These are phyloP conservation scores for Heliothis virescens DNA, from an alignment of 1,140 invertebrate genomes.

Conservation along the genomic window DNA sequence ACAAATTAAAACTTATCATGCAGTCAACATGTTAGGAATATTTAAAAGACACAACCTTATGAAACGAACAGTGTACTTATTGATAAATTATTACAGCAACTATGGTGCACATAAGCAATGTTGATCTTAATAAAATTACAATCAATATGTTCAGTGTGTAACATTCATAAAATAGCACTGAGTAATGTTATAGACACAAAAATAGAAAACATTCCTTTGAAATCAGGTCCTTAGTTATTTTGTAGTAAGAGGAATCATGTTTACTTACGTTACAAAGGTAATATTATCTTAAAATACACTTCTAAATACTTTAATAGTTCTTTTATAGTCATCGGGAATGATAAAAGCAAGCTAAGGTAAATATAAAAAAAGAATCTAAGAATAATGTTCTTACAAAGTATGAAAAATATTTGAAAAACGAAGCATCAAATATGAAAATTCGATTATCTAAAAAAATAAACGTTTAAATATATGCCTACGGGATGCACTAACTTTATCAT, in stretches of 20 bases:
- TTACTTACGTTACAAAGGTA: constrained; percentile 8
- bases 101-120: constrained; percentile 5
- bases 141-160: neutral
- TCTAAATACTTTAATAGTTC: neutral
- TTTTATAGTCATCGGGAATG: neutral
- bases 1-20: neutral
- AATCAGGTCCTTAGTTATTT: neutral
- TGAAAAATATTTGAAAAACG: neutral
- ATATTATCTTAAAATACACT: constrained; percentile 11
- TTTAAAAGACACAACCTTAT: neutral
- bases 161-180: neutral
- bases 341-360: neutral
- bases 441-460: neutral
- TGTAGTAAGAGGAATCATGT: constrained; percentile 22
- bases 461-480: neutral
- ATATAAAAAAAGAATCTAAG: no score
- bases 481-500: neutral
- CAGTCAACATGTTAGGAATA: neutral
- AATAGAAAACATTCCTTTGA: constrained; percentile 7
- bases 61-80: neutral
- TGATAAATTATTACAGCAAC: neutral
- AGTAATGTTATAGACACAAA: neutral
- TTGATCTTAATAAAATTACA: neutral
- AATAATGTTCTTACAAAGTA: neutral
- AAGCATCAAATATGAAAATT: neutral